Evolutionary conservation across 2,797 vertebrate genomes (phyloP), one percentile per base, ranked within the genome.

Genomic region (Macroramphosus scolopax): DNA sequence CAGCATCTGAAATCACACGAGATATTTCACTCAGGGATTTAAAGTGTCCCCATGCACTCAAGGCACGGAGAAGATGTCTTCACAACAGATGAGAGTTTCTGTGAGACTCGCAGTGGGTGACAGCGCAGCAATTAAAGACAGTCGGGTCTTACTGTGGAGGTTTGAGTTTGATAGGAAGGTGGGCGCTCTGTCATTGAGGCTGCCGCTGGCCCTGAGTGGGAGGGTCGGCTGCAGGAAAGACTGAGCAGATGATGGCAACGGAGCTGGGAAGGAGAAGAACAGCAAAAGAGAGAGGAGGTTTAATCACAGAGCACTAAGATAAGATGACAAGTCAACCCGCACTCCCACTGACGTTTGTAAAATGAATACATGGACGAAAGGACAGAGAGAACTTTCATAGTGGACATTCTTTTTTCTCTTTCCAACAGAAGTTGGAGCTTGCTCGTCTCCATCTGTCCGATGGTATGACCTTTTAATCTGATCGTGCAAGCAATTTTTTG

Each of bases 141-240:
- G 46, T 4, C 20, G 38, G n/a, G 44, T 61, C 90, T 90, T 88
- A 92, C 90, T 87, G 73, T 89, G 80, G 51, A 80, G 68, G 20
- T 80, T 29, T 12, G 87, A 60, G 75, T 86, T 89, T 26, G 87
- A 87, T 11, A 91, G 80, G 77, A 91, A 90, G 74, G 87, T 88
- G 52, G 89, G 87, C 1, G 85, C 74, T 80, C 90, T 82, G 80
- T 90, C 89, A 5, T 51, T 62, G 47, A 85, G 61, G 66, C 77
- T 75, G 68, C 68, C 76, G 68, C 66, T 82, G 62, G 77, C 43
- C 65, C 84, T 87, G 63, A 75, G 72, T 1, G 75, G 77, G 57
- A 74, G 68, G 69, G 72, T 57, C 12, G 81, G 67, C 61, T 80
- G 85, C 51, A 83, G 65, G 4, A 73, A 63, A 15, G 82, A 72